Evolutionary conservation across 2,113 vertebrate genomes (phyloP).

Genomic region (Eptesicus fuscus): DNA sequence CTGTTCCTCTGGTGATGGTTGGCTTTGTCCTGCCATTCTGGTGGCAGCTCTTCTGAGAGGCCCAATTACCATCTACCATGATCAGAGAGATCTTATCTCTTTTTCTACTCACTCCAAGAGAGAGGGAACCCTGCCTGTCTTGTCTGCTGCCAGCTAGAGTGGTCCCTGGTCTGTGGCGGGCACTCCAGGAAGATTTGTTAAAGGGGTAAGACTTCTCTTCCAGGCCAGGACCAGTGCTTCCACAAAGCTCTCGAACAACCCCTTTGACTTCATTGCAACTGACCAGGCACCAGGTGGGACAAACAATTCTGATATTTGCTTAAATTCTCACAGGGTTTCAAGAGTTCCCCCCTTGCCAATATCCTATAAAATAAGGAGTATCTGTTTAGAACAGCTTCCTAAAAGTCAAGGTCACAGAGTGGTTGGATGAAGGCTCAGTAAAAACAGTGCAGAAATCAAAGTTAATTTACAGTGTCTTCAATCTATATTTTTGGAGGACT

Average conservation of each 20-base stretch:
- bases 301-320: not conserved
- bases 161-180: not conserved
- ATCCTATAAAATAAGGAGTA: not conserved
- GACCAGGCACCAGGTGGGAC: not conserved
- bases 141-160: not conserved
- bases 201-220: not conserved
- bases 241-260: not conserved
- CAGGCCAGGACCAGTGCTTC: not conserved
- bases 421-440: not conserved
- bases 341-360: accelerated
- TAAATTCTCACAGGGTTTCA: not conserved
- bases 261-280: not conserved
- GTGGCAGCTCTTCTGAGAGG: not conserved
- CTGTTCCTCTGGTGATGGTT: not conserved
- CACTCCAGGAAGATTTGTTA: not conserved
- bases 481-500: not conserved
- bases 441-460: not conserved
- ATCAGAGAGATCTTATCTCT: not conserved
- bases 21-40: not conserved
- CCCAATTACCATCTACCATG: not conserved
- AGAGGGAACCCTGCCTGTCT: not conserved
- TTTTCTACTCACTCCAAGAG: not conserved
- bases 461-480: not conserved
- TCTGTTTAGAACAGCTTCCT: not conserved
- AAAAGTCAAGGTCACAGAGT: not conserved